A percentile compares a stretch with the other conserved stretches of the same genome.
These are phyloP conservation scores for Girardia tigrina DNA, from an alignment of 2,888 invertebrate genomes.

Conservation along the genomic window DNA sequence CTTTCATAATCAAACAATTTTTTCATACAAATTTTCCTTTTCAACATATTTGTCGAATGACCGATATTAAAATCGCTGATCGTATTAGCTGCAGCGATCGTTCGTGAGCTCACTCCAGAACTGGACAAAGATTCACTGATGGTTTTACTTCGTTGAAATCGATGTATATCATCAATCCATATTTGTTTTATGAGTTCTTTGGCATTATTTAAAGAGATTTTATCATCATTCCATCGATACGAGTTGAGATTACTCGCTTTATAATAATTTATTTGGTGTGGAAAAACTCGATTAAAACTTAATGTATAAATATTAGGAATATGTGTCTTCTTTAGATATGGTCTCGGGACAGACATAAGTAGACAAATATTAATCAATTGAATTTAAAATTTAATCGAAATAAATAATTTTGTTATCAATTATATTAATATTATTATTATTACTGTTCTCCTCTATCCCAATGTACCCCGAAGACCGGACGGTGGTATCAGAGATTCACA, in stretches of 20 bases:
- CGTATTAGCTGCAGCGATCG: background rate
- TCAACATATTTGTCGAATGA: background rate
- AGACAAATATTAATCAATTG: background rate
- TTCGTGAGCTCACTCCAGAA: background rate
- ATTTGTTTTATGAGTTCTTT: background rate
- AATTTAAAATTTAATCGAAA: too few relatives aligned
- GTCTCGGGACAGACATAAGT: conserved; percentile 4
- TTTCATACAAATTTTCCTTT: background rate
- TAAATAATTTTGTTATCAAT: too few relatives aligned
- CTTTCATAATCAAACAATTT: conserved; percentile 5
- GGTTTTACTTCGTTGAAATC: background rate
- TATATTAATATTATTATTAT: too few relatives aligned
- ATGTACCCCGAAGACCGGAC: too few relatives aligned
- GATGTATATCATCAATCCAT: background rate
- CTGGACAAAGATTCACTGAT: background rate
- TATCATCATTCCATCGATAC: conserved; percentile 12
- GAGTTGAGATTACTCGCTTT: background rate
- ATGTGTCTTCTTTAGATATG: background rate
- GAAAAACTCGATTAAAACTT: background rate
- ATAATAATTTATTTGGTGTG: background rate
- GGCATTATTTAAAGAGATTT: background rate
- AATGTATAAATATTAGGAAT: background rate
- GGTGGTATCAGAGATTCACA: too few relatives aligned
- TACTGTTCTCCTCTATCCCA: too few relatives aligned
- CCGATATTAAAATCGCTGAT: background rate